Evolutionary conservation across 2,113 vertebrate genomes (phyloP), one percentile per base, ranked within the genome.

Genomic region (Percopsis transmontana): DNA sequence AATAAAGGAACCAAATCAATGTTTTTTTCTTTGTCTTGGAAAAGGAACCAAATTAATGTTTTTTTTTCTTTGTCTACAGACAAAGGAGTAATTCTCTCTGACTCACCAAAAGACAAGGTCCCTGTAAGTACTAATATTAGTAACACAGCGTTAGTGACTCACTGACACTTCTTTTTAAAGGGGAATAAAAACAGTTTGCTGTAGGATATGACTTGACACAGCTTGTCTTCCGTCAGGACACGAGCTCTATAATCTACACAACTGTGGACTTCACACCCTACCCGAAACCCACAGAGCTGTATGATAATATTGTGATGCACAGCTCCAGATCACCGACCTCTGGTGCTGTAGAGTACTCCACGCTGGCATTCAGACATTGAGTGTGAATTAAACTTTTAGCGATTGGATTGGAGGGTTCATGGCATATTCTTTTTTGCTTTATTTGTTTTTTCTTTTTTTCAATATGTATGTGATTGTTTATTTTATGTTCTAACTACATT

Each of bases 261-360:
- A 75, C 85, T 1, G 87, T 93, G 70, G 72, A 91, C 41, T 92
- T 93, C 67, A 85, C 56, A 50, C 67, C 70, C 47, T 50, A 72
- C 39, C 53, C 82, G 69, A 77, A 78, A 44, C 70, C 70, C 0
- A 24, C 61, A 21, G 66, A 75, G 44, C 40, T 92, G 12, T 90
- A 90, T n/a, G 84, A 50, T 58, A 91, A 91, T 68, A 56, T 88
- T 54, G 67, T 21, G 61, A 59, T 57, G 12, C 51, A 58, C 13
- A 74, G 47, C 52, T 61, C 58, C 24, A 58, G 6, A 68, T 33
- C 16, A 1, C 33, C 21, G 19, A 45, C 12, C 20, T 19, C 66
- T 0, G 58, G 72, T 7, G 40, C 15, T 4, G 90, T 91, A 63
- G 90, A 89, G 78, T 93, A 92, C 56, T 88, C 90, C 48, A 89